Evolutionary conservation across 2,113 vertebrate species (phyloP).

Genomic region (Cyprinus carpio): DNA sequence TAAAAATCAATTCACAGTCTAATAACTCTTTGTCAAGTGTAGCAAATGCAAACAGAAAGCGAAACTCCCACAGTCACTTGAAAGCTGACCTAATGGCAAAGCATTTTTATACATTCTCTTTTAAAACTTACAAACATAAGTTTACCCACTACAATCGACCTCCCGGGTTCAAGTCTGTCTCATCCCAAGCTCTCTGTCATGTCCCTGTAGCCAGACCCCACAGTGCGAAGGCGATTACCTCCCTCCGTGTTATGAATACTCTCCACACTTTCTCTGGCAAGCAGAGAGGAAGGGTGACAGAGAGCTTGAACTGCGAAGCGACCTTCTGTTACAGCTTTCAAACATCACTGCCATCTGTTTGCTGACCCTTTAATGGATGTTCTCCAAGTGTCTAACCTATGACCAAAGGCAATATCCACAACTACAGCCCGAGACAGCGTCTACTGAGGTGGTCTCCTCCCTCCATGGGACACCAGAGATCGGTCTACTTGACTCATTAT

Average conservation of each 20-base stretch:
- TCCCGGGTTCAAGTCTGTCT: slow-evolving; percentile 33
- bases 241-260: slow-evolving; percentile 47
- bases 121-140: slow-evolving; percentile 27
- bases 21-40: neutral
- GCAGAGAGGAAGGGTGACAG: slow-evolving; percentile 15
- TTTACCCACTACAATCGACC: slow-evolving; percentile 38
- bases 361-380: slow-evolving; percentile 50
- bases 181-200: slow-evolving; percentile 4
- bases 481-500: no score
- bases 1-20: no score
- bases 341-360: slow-evolving; percentile 51
- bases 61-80: neutral
- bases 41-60: neutral
- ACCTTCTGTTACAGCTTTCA: slow-evolving; percentile 43
- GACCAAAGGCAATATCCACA: slow-evolving; percentile 47
- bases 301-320: slow-evolving; percentile 38
- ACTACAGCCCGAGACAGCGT: slow-evolving; percentile 34
- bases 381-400: slow-evolving; percentile 50
- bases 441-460: neutral
- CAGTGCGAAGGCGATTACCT: slow-evolving; percentile 28
- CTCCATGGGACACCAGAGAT: neutral
- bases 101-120: neutral
- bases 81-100: neutral
- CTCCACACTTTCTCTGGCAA: slow-evolving; percentile 30
- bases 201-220: slow-evolving; percentile 15